Base-by-base conservation (phyloP, 2,888 invertebrate species). In the Coelogynopora nodosa region DNA sequence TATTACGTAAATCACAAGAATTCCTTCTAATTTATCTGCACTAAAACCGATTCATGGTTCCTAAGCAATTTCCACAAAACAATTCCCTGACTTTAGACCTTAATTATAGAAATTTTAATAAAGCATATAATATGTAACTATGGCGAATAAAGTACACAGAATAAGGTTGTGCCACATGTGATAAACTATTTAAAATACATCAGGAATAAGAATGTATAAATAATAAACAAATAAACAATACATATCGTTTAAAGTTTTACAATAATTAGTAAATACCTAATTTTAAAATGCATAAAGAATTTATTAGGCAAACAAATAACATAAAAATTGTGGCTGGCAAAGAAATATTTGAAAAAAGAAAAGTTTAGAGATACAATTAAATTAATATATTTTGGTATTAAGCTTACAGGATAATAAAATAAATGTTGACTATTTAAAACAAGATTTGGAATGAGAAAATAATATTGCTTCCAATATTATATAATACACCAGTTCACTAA, bases 361-460 rank as follows among this genome's bases (percentile, higher is more conserved):
- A 49, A 49, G 49, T 49, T 74, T 74, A 74, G 74, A 74, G 74
- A 74, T 74, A 13, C 74, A 74, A 74, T 74, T 74, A 74, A 74
- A 74, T 74, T 74, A 74, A 74, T 74, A 74, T 74, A 74, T 74
- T 74, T 74, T 74, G 74, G 27, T 74, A 74, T 74, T 74, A 74
- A 26, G 74, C 23, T 74, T 26, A 74, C 74, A 74, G 18, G 74
- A 74, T 74, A 74, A 74, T 23, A 74, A 10, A 74, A 74, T 10
- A 74, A 74, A 74, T 74, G 23, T 74, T 74, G 74, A 26, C 18
- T 49, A 49, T 49, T 49, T 49, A 49, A 10, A 49, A 49, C 49
- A 49, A 49, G 49, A 49, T 49, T 49, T 49, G 49, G 49, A 49
- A 49, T 49, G 49, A 49, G 49, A 18, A 49, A 49, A 49, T 49